Conservation (phyloP, 2,888 invertebrate genomes). For the Clusia tigrina region DNA sequence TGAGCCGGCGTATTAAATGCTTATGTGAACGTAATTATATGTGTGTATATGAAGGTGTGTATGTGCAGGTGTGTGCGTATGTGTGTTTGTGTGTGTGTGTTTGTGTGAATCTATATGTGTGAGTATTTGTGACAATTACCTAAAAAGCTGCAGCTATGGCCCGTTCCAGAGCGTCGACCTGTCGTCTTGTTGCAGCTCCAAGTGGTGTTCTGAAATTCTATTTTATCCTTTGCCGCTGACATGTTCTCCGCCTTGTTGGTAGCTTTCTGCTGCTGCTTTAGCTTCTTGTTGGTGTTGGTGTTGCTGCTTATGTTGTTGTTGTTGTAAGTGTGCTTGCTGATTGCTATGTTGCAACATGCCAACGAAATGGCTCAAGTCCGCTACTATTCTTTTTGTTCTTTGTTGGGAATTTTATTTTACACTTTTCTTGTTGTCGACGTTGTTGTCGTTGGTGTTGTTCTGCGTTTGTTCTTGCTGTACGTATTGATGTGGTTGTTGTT, state of each 20-base stretch:
- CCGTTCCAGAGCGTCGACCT: slow-evolving; percentile 63
- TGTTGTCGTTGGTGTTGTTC: slow-evolving; percentile 20
- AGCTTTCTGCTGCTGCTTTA: no score
- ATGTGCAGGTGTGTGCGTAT: no score
- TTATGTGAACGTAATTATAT: no score
- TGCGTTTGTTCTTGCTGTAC: slow-evolving; percentile 14
- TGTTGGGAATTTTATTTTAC: slow-evolving; percentile 12
- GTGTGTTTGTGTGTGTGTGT: no score
- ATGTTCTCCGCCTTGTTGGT: slow-evolving; percentile 36
- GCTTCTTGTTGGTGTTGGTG: slow-evolving; percentile 20
- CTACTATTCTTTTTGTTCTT: no score
- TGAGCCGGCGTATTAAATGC: no score
- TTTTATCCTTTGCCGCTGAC: slow-evolving; percentile 57
- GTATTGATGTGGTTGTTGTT: slow-evolving; percentile 39
- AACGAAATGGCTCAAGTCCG: neutral
- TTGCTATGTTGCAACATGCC: slow-evolving; percentile 16
- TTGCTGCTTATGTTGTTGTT: no score
- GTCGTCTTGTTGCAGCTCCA: slow-evolving; percentile 63
- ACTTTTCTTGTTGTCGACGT: slow-evolving; percentile 21
- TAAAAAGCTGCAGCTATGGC: slow-evolving; percentile 64
- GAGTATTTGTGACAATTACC: slow-evolving; percentile 57
- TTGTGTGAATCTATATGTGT: no score
- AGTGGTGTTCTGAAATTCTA: slow-evolving; percentile 59
- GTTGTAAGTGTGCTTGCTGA: no score
- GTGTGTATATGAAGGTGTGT: no score